Evolutionary conservation across 2,113 vertebrate genomes (phyloP).

Genomic region (Macroglossus sobrinus): DNA sequence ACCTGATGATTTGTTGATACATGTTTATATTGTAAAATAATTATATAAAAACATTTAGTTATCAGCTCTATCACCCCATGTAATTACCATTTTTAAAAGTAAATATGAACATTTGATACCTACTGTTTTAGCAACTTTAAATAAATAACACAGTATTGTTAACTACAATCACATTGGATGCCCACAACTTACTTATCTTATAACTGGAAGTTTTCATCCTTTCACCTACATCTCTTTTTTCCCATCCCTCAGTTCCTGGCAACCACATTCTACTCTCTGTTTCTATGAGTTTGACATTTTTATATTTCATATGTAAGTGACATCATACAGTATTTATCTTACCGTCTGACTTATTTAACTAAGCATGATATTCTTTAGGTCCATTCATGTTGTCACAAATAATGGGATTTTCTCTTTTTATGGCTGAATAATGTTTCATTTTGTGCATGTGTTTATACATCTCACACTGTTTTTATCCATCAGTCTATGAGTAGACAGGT

Average conservation of each 20-base stretch:
- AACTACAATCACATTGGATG: background rate
- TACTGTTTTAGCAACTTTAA: background rate
- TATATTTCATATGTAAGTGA: background rate
- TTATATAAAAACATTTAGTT: background rate
- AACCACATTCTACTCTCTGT: background rate
- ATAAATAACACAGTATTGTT: background rate
- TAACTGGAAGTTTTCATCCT: background rate
- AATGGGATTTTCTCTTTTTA: too few relatives aligned
- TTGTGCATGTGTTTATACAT: background rate
- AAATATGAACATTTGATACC: background rate
- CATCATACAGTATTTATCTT: background rate
- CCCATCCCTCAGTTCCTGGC: background rate
- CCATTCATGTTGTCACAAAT: too few relatives aligned
- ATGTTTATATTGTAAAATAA: background rate
- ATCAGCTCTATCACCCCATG: background rate
- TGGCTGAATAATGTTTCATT: background rate
- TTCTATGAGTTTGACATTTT: background rate
- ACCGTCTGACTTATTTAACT: background rate
- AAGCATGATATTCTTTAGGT: background rate
- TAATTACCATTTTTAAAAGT: background rate
- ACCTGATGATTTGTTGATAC: background rate
- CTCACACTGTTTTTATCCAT: too few relatives aligned
- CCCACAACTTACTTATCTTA: background rate
- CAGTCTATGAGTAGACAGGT: background rate
- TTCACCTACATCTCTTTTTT: background rate